Percentiles rank a stretch among this genome's conserved stretches.
Evolutionary conservation across 2,888 invertebrate genomes (phyloP).

Genomic region (Synanthedon myopaeformis): DNA sequence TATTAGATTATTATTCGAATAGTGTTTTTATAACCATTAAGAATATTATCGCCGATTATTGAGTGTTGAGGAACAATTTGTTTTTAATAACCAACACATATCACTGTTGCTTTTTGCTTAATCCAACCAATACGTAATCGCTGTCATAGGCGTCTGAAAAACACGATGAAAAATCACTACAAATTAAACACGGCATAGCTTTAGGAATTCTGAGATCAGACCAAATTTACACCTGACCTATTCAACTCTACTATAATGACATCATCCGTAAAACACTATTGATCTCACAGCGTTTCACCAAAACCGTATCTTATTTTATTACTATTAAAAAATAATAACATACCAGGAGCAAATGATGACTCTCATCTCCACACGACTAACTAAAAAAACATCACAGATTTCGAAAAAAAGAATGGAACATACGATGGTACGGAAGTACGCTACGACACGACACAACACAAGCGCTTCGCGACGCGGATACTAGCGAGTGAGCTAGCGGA

Average conservation of each 20-base stretch:
- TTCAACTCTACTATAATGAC: constrained; percentile 27
- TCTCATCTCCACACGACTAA: constrained; percentile 53
- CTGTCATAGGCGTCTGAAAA: too few species aligned
- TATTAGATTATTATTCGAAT: too few species aligned
- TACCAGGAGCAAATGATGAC: constrained; percentile 36
- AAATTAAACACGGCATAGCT: too few species aligned
- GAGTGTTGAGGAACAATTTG: too few species aligned
- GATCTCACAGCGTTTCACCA: constrained; percentile 23
- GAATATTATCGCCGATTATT: too few species aligned
- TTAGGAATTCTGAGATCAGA: too few species aligned
- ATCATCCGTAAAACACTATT: constrained; percentile 41
- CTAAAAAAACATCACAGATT: constrained; percentile 16
- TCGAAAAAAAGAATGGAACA: constrained; percentile 18
- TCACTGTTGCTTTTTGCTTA: too few species aligned
- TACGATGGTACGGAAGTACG: constrained; percentile 23
- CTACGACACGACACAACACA: constrained; percentile 20
- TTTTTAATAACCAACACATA: too few species aligned
- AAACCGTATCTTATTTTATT: not conserved
- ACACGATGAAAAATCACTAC: too few species aligned
- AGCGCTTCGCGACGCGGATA: constrained; percentile 43
- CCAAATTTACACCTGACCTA: constrained; percentile 1
- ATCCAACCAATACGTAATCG: too few species aligned
- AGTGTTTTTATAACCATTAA: too few species aligned
- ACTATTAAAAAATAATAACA: constrained; percentile 15
- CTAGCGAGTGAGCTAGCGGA: constrained; percentile 41